phyloP scores from a whole-genome alignment of 2,113 vertebrate species.

The Cricetomys ansorgei region DNA sequence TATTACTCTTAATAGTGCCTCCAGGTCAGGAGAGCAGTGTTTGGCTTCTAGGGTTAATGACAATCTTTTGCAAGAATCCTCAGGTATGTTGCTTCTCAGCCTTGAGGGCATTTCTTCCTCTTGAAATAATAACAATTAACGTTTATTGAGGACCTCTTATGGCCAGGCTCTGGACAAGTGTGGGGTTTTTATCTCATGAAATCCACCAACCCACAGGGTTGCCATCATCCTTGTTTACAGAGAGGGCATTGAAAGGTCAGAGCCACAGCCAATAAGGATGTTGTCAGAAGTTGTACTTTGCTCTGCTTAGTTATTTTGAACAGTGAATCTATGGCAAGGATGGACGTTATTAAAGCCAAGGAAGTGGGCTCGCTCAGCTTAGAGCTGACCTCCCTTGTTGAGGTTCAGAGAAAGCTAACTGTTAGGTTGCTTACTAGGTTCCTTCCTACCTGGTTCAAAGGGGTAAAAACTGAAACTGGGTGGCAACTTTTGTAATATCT shows the following conservation, averaged over 20 bases:
- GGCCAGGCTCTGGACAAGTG: not conserved
- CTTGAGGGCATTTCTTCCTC: not conserved
- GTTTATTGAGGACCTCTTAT: conserved; percentile 33
- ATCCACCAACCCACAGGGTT: not conserved
- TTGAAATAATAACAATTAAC: conserved; percentile 38
- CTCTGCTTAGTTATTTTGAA: not conserved
- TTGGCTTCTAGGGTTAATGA: conserved; percentile 29
- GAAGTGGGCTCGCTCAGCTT: not conserved
- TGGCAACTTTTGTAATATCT: not conserved
- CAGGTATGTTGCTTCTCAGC: not conserved
- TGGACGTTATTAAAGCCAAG: not conserved
- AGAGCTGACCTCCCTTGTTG: not conserved
- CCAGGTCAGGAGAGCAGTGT: not conserved
- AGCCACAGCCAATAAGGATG: not conserved
- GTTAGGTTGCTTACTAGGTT: not conserved
- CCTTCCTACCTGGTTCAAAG: not conserved
- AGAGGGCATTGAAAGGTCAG: conserved; percentile 59
- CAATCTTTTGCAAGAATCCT: not conserved
- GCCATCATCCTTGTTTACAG: not conserved
- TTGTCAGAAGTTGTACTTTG: not conserved
- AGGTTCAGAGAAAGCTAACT: not conserved
- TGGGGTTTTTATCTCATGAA: conserved; percentile 18
- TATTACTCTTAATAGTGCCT: not conserved
- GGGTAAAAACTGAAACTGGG: not conserved
- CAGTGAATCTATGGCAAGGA: not conserved